Evolutionary conservation across 2,113 vertebrate genomes (phyloP).

Genomic region (Microtus montanus): DNA sequence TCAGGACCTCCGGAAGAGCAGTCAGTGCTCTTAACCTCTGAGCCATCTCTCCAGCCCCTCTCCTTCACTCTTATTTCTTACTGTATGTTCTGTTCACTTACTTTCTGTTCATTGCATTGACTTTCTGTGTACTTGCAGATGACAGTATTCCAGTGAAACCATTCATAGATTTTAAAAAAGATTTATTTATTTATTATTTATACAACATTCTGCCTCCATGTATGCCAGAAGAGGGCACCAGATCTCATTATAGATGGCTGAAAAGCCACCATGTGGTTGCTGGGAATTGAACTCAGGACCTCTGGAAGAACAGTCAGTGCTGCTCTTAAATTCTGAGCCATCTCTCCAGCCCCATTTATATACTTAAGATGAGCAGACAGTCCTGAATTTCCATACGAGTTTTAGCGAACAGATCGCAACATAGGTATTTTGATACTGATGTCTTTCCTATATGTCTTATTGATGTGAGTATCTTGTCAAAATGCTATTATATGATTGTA

Average conservation of each 20-base stretch:
- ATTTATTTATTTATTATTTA: no score
- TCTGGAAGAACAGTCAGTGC: no score
- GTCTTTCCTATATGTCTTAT: background rate
- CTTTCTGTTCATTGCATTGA: background rate
- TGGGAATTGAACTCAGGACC: no score
- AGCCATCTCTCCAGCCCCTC: background rate
- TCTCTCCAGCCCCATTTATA: background rate
- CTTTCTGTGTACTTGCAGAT: background rate
- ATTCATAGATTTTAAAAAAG: background rate
- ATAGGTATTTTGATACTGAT: constrained; percentile 8
- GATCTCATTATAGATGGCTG: no score
- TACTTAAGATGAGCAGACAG: background rate
- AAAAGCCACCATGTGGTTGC: no score
- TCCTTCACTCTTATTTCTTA: constrained; percentile 3
- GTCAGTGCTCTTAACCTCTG: no score
- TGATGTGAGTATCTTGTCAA: background rate
- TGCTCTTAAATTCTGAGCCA: no score
- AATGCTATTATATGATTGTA: background rate
- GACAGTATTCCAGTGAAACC: background rate
- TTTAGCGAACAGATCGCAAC: background rate
- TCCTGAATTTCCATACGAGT: background rate
- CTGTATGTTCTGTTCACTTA: background rate
- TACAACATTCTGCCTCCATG: no score
- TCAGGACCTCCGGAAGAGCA: no score
- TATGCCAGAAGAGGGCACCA: no score